Base-by-base conservation (phyloP, 2,797 vertebrate genomes). In the Calcarius lapponicus region DNA sequence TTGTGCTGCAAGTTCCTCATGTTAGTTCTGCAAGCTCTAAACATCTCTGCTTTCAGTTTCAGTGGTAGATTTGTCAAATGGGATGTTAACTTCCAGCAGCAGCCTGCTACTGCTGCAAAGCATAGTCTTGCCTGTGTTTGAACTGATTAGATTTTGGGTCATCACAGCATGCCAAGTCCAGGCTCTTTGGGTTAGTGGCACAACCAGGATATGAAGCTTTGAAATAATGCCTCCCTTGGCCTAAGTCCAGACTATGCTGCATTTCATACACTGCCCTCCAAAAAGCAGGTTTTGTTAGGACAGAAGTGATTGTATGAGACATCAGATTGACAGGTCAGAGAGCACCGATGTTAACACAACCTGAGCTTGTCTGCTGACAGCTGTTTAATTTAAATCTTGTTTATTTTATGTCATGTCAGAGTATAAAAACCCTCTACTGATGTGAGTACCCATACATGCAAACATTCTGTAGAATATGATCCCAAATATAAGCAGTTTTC, bases 341-440 rank as follows among this genome's bases (percentile, higher is more conserved):
- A 91, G 73, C 65, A 78, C 67, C 34, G 3, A 3, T 28, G 13
- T 72, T 88, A 88, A 88, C 65, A 74, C 32, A 34, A 82, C 62
- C 93, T 40, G 60, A 87, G 87, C 40, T 67, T 80, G 69, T 74
- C 82, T 95, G 90, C 86, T 94, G 88, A 94, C 50, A 79, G 64
- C 87, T 76, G 40, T 94, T 91, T 80, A 64, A 50, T 88, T 93
- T 87, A 78, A 71, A 87, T 93, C 72, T 85, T 93, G 65, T 61
- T 84, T 83, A 54, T 85, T 92, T 11, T 82, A 43, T 53, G 72
- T 62, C 72, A 53, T 64, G 45, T 80, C 76, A 65, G 80, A 73
- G 42, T 64, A 54, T n/a, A 71, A 88, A 91, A 90, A 6, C 21
- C 17, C 42, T 64, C 38, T 64, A 36, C 14, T 76, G 82, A 86